Evolutionary conservation across 2,113 vertebrate species (phyloP).

Genomic region (Zosterops lateralis): DNA sequence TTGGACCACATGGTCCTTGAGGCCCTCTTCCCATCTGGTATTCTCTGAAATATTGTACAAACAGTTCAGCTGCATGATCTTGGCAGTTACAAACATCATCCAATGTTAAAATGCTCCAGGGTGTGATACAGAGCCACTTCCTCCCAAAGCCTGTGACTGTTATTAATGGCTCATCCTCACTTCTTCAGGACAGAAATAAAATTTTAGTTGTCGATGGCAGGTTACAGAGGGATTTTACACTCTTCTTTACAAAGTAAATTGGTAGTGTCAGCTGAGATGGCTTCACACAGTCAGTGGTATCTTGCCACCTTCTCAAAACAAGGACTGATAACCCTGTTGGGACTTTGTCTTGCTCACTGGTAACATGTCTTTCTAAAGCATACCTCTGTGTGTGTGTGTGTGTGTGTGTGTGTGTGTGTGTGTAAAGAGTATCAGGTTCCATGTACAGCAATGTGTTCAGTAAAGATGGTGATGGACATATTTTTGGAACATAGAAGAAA

Average conservation of each 20-base stretch:
- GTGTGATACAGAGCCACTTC: background rate
- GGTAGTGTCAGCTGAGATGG: background rate
- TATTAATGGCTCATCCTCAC: background rate
- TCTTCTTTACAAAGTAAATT: background rate
- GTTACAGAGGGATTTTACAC: background rate
- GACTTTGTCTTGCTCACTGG: background rate
- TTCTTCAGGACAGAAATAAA: background rate
- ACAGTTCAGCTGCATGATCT: background rate
- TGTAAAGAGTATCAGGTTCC: background rate
- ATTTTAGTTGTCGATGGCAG: background rate
- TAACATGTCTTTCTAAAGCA: background rate
- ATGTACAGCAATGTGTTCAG: background rate
- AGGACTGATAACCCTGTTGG: background rate
- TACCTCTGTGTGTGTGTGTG: background rate
- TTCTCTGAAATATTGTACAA: background rate
- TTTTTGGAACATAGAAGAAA: background rate
- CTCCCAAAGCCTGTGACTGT: background rate
- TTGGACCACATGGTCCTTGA: background rate
- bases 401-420: background rate
- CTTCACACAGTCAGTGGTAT: background rate
- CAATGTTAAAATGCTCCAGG: background rate
- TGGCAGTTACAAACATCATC: background rate
- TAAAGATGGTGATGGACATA: background rate
- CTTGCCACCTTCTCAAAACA: background rate
- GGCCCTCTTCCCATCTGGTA: background rate